These are phyloP conservation scores for Helobdella robusta DNA, from an alignment of 2,888 invertebrate species.

Conservation along the genomic window DNA sequence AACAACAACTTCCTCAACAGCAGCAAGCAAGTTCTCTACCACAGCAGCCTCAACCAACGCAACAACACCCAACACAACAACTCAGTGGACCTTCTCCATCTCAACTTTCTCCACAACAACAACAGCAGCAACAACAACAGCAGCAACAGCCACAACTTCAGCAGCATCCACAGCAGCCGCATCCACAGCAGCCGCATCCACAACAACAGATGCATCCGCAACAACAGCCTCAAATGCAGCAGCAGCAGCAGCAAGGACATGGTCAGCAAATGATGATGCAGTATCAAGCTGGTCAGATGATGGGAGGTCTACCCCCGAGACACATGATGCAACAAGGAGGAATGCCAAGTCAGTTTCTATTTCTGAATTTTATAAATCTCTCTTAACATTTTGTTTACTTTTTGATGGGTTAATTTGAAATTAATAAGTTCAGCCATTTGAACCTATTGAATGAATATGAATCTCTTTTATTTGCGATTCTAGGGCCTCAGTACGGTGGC, in stretches of 20 bases:
- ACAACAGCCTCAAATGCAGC: slow-evolving; percentile 9
- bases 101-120: neutral
- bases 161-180: slow-evolving; percentile 9
- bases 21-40: neutral
- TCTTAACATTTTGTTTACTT: no score
- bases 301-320: neutral
- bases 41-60: neutral
- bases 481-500: slow-evolving; percentile 2
- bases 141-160: slow-evolving; percentile 1
- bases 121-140: neutral
- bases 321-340: slow-evolving; percentile 15
- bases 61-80: neutral
- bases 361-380: neutral
- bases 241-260: slow-evolving; percentile 11
- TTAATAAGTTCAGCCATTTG: neutral
- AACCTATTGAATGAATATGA: neutral
- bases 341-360: slow-evolving; percentile 1
- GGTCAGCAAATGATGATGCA: slow-evolving; percentile 22
- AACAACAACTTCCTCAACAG: neutral
- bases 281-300: slow-evolving; percentile 16
- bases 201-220: slow-evolving; percentile 10
- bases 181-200: neutral
- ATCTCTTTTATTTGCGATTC: neutral
- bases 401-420: no score
- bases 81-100: no score